Base-by-base conservation (phyloP, 92 coral and sea anemone genomes). In the Siderastrea siderea region DNA sequence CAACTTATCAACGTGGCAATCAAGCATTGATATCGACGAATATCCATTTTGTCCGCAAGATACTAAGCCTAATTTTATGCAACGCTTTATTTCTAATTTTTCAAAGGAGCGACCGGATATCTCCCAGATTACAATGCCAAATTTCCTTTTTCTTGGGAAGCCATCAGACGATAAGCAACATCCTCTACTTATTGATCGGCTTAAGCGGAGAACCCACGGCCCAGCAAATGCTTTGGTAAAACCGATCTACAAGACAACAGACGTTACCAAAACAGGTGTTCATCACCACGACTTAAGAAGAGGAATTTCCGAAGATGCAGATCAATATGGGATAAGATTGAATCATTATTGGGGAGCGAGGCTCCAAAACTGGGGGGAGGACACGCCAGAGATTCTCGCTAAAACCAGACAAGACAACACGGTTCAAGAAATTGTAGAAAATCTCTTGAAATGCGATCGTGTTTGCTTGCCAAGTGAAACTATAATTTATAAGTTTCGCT, bases 261-360 rank as follows among this genome's bases (percentile, higher is more conserved):
- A 71, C 43, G 57, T 93, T 53, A 14, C 17, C 5, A 6, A 6
- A 14, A 68, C 90, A 4, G 69, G 72, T 44, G 92, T 93, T 13
- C 96, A 93, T 84, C 94, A 87, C 68, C 89, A 90, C 58, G 83
- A 57, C 44, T 46, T 90, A 44, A 7, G 52, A 3, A 13, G 45
- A 6, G 90, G 94, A 4, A 45, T 10, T 6, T 74, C 88, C 54
- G 69, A 10, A 50, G 87, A 91, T 44, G 81, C 89, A 44, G 84
- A 69, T 50, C 15, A 62, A 1, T 12, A 43, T 14, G 13, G 13
- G 64, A 68, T 94, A 19, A 88, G 97, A 48, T n/a, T 94, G 59
- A 91, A 94, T 78, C 97, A 94, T 81, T 94, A 94, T 84, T 94
- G 97, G 97, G 97, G 97, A 43, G 95, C 95, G 5, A 80, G 97